A percentile compares a stretch with the other conserved stretches of the same genome.
Conservation (phyloP, 2,888 invertebrate species). For the Ectemnius cavifrons region DNA sequence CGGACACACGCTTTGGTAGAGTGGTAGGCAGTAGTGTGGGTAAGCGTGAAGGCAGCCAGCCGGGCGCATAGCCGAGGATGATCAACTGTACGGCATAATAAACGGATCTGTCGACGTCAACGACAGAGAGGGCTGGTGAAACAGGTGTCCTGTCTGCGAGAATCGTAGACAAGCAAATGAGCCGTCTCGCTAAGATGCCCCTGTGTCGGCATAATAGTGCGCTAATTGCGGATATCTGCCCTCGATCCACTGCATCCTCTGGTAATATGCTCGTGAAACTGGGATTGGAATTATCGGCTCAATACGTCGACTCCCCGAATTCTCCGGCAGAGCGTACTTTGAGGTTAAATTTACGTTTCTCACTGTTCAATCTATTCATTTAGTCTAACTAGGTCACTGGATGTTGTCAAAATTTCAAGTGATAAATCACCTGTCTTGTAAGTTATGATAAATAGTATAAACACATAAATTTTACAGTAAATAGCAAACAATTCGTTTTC, state of each 20-base stretch:
- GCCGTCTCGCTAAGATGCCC: conserved; percentile 48
- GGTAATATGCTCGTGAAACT: neutral
- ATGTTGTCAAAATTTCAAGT: too few relatives aligned
- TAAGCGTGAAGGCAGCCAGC: conserved; percentile 52
- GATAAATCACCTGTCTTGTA: too few relatives aligned
- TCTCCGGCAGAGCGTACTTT: too few relatives aligned
- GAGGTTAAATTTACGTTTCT: too few relatives aligned
- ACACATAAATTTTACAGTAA: too few relatives aligned
- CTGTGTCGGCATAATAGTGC: conserved; percentile 40
- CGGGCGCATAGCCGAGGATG: conserved; percentile 46
- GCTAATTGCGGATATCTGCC: conserved; percentile 41
- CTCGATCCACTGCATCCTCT: conserved; percentile 5
- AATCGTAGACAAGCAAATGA: conserved; percentile 41
- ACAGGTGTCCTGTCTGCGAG: conserved; percentile 67
- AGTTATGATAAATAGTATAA: too few relatives aligned
- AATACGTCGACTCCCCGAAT: too few relatives aligned
- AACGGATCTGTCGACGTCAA: conserved; percentile 69
- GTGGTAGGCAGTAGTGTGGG: conserved; percentile 34
- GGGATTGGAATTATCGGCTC: neutral
- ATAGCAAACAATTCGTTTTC: too few relatives aligned
- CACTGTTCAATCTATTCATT: too few relatives aligned
- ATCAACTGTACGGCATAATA: conserved; percentile 66
- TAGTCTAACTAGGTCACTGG: too few relatives aligned
- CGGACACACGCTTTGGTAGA: neutral
- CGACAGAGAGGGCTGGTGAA: conserved; percentile 67